A percentile compares a stretch with the other conserved stretches of the same genome.
Conservation (phyloP, 2,113 vertebrate species). For the Neomonachus schauinslandi region DNA sequence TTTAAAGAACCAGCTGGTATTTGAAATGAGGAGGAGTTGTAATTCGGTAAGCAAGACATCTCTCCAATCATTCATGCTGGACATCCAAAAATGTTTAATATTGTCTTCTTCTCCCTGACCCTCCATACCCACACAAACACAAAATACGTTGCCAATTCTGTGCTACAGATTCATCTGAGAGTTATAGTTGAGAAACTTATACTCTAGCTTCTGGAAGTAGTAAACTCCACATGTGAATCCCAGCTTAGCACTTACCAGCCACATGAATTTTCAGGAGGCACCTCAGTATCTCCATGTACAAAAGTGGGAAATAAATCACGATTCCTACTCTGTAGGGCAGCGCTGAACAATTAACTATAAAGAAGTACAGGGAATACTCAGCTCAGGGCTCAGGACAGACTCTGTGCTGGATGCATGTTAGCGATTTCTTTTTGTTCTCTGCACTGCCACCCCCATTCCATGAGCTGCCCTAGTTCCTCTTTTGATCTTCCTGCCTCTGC, state of each 20-base stretch:
- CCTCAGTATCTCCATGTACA: background rate
- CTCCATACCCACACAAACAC: background rate
- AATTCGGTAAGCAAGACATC: background rate
- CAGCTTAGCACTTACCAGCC: background rate
- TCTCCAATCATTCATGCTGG: background rate
- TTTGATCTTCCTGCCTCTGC: background rate
- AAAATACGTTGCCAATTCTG: background rate
- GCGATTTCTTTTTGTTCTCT: background rate
- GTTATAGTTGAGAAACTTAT: background rate
- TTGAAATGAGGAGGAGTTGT: background rate
- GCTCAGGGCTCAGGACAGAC: background rate
- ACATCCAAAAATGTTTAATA: background rate
- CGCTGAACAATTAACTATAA: background rate
- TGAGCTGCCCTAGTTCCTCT: fast-evolving
- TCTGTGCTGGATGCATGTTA: background rate
- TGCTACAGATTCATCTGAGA: background rate
- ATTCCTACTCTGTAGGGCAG: background rate
- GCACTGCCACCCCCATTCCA: background rate
- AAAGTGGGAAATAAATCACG: background rate
- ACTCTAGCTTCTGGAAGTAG: background rate
- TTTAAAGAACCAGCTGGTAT: background rate
- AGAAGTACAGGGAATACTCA: background rate
- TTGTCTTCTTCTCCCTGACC: background rate
- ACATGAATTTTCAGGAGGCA: background rate
- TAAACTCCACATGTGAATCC: background rate